These are phyloP conservation scores for Dendroctonus valens DNA, from an alignment of 1,140 invertebrate species.

Conservation along the genomic window DNA sequence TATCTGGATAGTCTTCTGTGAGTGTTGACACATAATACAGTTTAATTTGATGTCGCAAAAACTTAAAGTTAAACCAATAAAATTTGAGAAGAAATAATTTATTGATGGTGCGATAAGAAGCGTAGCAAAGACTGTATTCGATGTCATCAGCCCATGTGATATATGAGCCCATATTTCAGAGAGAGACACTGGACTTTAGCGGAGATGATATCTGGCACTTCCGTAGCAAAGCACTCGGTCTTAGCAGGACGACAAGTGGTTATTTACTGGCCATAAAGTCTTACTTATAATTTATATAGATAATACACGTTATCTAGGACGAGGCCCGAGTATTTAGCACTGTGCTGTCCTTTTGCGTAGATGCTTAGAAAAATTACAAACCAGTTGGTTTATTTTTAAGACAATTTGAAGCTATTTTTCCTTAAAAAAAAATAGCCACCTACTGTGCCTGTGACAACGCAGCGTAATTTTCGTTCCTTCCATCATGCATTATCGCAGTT, in stretches of 20 bases:
- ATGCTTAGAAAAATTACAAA: no score
- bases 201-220: constrained; percentile 43
- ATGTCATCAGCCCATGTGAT: constrained; percentile 42
- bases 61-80: no score
- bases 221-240: constrained; percentile 37
- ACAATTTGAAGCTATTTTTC: no score
- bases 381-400: no score
- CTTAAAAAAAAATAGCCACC: no score
- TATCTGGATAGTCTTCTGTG: no score
- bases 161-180: constrained; percentile 41
- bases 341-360: background rate
- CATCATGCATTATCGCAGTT: no score
- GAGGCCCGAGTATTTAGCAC: constrained; percentile 24
- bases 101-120: constrained; percentile 23
- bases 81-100: background rate
- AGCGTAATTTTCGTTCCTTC: no score
- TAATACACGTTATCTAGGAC: constrained; percentile 36
- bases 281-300: constrained; percentile 45
- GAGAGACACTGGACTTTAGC: constrained; percentile 43
- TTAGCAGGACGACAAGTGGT: constrained; percentile 39
- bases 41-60: no score
- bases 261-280: constrained; percentile 44
- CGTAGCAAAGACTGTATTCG: constrained; percentile 30
- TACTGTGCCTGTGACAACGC: no score
- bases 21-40: no score